Base-by-base conservation (phyloP, 2,888 invertebrate genomes). In the Lacanobia wlatinum region DNA sequence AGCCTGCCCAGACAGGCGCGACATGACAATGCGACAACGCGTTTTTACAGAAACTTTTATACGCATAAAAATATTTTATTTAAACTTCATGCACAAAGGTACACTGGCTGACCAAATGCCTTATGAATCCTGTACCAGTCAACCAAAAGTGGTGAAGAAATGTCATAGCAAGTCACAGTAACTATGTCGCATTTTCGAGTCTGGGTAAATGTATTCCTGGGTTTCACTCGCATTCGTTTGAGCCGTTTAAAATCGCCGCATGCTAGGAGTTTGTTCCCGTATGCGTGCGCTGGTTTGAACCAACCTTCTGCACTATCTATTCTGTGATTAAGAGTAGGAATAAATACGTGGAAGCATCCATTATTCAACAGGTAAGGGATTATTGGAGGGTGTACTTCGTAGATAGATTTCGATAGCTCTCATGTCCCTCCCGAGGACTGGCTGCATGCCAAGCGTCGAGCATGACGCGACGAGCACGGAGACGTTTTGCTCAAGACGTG, bases 351-450 rank as follows among this genome's bases (percentile, higher is more conserved):
- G 78, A 64, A 83, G 73, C 76, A 91, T 92, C 83, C 90, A 92
- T 92, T 89, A 93, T 92, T 93, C 93, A 93, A 93, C 92, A 93
- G 92, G 92, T 93, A 90, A 89, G 86, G 86, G 88, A 85, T 88
- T 85, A 87, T 88, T 83, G 87, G 85, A 80, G 82, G 84, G 82
- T 87, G 84, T 84, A 85, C 85, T 82, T 84, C 79, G 80, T 82
- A 87, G 88, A 90, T 88, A 87, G 88, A 90, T 90, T 88, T 83
- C 86, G 87, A 89, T 86, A 82, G 86, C 85, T 81, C 84, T 80
- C 74, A 80, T 82, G 78, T 73, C 71, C 71, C 77, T 81, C 70
- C 65, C 68, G 73, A 75, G 73, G 70, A 56, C 84, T 91, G 90
- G 91, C 88, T 59, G 38, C 56, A 70, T 84, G 90, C 91, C 91